Base-by-base conservation (phyloP, 2,797 vertebrate species). In the Megalops cyprinoides region DNA sequence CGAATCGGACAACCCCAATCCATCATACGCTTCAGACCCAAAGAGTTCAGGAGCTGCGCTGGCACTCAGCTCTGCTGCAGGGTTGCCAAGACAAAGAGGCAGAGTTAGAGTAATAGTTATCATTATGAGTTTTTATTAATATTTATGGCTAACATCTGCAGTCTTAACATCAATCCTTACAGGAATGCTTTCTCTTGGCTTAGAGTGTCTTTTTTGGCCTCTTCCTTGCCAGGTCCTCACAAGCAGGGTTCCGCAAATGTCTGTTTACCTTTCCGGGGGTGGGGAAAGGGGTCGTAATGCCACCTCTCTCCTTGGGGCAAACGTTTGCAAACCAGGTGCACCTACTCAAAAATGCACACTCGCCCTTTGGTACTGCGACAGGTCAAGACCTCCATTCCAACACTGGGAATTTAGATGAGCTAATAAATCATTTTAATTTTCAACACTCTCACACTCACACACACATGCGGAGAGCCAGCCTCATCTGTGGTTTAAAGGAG, bases 101-200 rank as follows among this genome's bases (percentile, higher is more conserved):
- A 39, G 84, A 88, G 14, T 65, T 46, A 44, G 88, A 92, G 87
- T 87, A 87, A 91, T 91, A 88, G 91, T 90, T 82, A 85, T 86
- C 85, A 90, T 93, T 90, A 92, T 84, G 78, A 79, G 60, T 84
- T 78, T 81, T 87, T 89, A 92, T 93, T 90, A 91, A 92, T 91
- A 93, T 93, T 90, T 86, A 92, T 93, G 90, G 87, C 84, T 83
- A 88, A 90, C 87, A 92, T 90, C 89, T 92, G 89, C 86, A 88
- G 73, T 7, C 82, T 79, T 82, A 89, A 87, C 84, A 88, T 75
- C 18, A 55, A 73, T 58, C 69, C 10, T 15, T 14, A 67, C 49
- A 53, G 75, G 23, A 76, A 69, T 65, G 58, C 14, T 25, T 42
- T 12, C 44, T 20, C 12, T 48, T 4, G 74, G 28, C 23, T 65